phyloP scores from a whole-genome alignment of 2,888 invertebrate genomes.

The Eupeodes luniger region DNA sequence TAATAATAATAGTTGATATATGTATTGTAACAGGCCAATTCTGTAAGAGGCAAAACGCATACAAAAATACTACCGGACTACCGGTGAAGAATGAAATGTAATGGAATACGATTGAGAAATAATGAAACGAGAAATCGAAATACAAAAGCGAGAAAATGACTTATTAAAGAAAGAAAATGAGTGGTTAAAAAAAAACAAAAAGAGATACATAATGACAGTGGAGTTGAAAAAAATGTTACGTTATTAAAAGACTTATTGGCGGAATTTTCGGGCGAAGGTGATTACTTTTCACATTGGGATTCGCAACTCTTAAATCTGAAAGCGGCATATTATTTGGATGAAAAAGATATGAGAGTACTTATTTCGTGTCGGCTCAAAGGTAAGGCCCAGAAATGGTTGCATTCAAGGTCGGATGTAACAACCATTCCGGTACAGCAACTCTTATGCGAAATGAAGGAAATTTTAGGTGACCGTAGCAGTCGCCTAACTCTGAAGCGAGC shows the following conservation, averaged over 20 bases:
- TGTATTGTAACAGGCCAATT: too few relatives aligned
- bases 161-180: conserved; percentile 11
- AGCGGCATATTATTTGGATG: conserved; percentile 51
- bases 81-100: too few relatives aligned
- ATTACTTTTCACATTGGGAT: conserved; percentile 27
- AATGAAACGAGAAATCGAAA: too few relatives aligned
- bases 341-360: conserved; percentile 28
- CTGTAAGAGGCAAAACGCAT: too few relatives aligned
- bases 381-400: neutral
- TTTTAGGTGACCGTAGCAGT: conserved; percentile 1
- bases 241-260: conserved; percentile 3
- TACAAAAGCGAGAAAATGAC: too few relatives aligned
- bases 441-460: neutral
- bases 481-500: conserved; percentile 20
- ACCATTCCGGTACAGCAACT: neutral
- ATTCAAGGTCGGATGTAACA: neutral
- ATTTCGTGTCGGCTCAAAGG: neutral
- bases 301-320: conserved; percentile 37
- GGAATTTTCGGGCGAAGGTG: conserved; percentile 32
- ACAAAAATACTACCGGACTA: too few relatives aligned
- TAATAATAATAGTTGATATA: neutral
- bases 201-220: neutral
- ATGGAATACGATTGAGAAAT: neutral
- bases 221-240: conserved; percentile 5
- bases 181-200: conserved; percentile 12